Evolutionary conservation across 2,797 vertebrate species (phyloP).

Genomic region (Macrochelys suwanniensis): DNA sequence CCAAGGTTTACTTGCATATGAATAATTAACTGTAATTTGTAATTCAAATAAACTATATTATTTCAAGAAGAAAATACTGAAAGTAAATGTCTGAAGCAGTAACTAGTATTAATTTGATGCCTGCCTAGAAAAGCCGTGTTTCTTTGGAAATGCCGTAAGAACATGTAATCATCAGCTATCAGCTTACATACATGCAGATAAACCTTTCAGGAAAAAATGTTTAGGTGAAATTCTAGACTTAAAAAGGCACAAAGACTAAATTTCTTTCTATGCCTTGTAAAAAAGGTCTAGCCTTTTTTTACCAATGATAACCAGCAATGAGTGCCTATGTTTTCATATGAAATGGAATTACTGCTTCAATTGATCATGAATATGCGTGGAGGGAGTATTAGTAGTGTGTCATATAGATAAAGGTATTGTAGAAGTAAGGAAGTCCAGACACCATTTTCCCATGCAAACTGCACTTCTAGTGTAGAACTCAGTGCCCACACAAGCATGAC

Average conservation of each 20-base stretch:
- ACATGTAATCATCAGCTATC: conserved; percentile 60
- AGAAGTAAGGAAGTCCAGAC: background rate
- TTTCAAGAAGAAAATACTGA: background rate
- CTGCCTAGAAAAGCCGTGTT: conserved; percentile 43
- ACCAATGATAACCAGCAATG: conserved; percentile 65
- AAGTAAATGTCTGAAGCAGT: background rate
- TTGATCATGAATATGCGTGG: background rate
- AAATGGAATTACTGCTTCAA: conserved; percentile 32
- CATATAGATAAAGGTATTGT: background rate
- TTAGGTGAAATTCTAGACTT: conserved; percentile 69
- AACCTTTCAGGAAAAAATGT: conserved; percentile 63
- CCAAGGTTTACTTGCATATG: background rate
- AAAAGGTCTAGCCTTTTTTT: conserved; percentile 65
- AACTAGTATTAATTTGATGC: conserved; percentile 5
- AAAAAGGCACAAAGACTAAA: conserved; percentile 60
- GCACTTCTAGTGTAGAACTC: background rate
- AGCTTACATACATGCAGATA: conserved; percentile 60
- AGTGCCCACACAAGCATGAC: background rate
- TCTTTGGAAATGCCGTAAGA: conserved; percentile 58
- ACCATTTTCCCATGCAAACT: background rate
- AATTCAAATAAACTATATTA: background rate
- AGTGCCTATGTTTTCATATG: conserved; percentile 65
- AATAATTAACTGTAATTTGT: background rate
- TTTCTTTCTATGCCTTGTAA: conserved; percentile 63
- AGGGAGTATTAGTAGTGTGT: background rate